Base-by-base conservation (phyloP, 2,888 invertebrate genomes). In the Rhagonycha lutea region DNA sequence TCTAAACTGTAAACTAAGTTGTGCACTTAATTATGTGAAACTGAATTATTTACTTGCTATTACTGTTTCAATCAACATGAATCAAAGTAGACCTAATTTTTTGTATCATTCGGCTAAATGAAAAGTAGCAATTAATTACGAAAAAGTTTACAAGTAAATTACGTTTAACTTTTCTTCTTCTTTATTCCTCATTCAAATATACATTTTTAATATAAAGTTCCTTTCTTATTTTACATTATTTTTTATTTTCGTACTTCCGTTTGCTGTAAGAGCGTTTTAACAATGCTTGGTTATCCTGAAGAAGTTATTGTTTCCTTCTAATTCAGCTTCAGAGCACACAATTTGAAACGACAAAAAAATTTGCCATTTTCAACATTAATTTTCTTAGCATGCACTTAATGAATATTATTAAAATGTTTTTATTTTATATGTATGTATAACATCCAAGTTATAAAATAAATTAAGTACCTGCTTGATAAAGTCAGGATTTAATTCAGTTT, bases 281-380 rank as follows among this genome's bases (percentile, higher is more conserved):
- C 63, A 65, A 65, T 65, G 63, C 63, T 65, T 65, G 63, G 63
- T 65, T 65, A 65, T 65, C 63, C 63, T 65, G 63, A 65, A 65
- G 63, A 65, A 65, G 63, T 65, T 65, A 65, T 65, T 65, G 63
- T 65, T 65, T 65, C 63, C 63, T 65, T 65, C 63, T 65, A 65
- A 65, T 65, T 65, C 63, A 65, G 63, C 63, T 65, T 26, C 26
- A 65, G 24, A 24, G 63, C 63, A 65, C 63, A 65, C 63, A 26
- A 24, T 65, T 24, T 65, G 26, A 65, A 65, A 12, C 63, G 63
- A 24, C 26, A 65, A 65, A 65, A n/a, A 65, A 65, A 65, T 65
- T 65, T 65, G 63, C 63, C 26, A n/a, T 47, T 47, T 47, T 47
- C 47, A 47, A 65, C 63, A 14, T 65, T 65, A 65, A 65, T 65